Conservation (phyloP, 2,113 vertebrate species). For the Gyps fulvus region DNA sequence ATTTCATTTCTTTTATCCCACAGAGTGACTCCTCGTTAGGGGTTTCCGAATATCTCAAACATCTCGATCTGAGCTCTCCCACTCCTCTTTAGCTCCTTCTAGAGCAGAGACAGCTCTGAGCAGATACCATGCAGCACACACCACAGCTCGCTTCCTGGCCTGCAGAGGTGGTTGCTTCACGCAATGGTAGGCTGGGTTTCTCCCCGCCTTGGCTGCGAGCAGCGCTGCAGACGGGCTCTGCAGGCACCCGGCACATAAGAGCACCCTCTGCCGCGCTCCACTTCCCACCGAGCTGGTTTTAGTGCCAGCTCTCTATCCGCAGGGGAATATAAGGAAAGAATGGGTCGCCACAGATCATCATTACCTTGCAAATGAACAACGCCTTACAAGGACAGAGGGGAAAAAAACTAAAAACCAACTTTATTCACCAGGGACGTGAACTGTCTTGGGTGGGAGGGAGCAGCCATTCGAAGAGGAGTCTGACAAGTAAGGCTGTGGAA, state of each 20-base stretch:
- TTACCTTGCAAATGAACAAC: background rate
- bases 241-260: background rate
- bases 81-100: background rate
- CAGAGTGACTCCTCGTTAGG: background rate
- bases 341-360: background rate
- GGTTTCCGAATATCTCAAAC: fast-evolving
- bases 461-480: fast-evolving
- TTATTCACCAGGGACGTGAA: background rate
- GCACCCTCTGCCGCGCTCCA: background rate
- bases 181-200: background rate
- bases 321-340: fast-evolving
- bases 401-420: background rate
- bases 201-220: background rate
- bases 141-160: constrained; percentile 27
- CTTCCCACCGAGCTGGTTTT: background rate
- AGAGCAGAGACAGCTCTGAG: background rate
- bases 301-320: background rate
- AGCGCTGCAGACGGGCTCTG: background rate
- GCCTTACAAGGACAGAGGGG: background rate
- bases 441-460: background rate
- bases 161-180: background rate
- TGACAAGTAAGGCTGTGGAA: background rate
- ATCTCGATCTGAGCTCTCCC: background rate
- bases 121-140: background rate
- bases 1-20: fast-evolving